Conservation (phyloP, 30 jellyfish, hydroid and myxozoan species). For the Mastigias papua region DNA sequence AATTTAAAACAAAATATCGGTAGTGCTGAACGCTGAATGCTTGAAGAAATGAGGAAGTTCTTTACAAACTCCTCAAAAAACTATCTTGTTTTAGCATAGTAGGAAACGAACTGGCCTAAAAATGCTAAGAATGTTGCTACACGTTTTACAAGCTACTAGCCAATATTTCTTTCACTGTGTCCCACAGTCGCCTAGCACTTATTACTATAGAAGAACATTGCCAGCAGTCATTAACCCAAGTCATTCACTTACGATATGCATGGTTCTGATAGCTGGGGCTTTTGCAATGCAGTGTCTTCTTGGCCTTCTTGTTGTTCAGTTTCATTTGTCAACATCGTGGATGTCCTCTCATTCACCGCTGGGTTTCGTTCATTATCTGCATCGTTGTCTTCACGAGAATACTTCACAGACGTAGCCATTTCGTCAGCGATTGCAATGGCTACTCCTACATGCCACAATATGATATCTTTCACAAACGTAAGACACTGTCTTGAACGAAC, state of each 20-base stretch:
- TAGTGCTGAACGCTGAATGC: too few relatives aligned
- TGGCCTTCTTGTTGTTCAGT: not conserved
- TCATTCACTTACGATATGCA: conserved; percentile 30
- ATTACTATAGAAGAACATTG: too few relatives aligned
- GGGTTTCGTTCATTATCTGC: not conserved
- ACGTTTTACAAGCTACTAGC: too few relatives aligned
- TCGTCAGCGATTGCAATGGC: not conserved
- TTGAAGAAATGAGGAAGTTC: too few relatives aligned
- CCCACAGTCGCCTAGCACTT: too few relatives aligned
- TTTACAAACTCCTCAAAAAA: too few relatives aligned
- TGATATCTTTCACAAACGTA: too few relatives aligned
- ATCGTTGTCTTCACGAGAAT: conserved; percentile 15
- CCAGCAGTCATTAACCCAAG: too few relatives aligned
- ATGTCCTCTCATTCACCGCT: not conserved
- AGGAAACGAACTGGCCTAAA: not conserved
- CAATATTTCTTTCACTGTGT: too few relatives aligned
- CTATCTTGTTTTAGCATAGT: too few relatives aligned
- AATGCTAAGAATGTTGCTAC: not conserved
- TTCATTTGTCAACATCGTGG: not conserved
- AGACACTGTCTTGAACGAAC: too few relatives aligned
- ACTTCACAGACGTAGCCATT: conserved; percentile 22
- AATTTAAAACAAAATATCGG: too few relatives aligned
- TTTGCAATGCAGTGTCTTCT: conserved; percentile 21
- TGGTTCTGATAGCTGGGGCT: conserved; percentile 14
- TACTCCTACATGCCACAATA: conserved; percentile 35